These are phyloP conservation scores for Plagodis dolabraria DNA, from an alignment of 2,888 invertebrate species.

Conservation along the genomic window DNA sequence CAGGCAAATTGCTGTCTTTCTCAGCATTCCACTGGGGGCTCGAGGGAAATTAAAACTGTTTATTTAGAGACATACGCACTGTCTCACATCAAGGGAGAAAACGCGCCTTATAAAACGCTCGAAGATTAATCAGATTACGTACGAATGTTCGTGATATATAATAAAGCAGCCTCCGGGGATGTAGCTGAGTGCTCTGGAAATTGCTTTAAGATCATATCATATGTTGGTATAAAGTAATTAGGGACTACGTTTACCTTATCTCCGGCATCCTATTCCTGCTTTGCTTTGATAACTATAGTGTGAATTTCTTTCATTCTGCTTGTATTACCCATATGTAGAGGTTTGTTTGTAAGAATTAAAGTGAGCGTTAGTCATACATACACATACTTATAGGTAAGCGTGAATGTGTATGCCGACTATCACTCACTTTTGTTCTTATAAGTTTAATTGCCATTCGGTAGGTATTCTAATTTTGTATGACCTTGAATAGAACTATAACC, in stretches of 20 bases:
- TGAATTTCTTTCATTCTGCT: too few species aligned
- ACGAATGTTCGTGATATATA: constrained; percentile 35
- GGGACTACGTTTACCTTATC: constrained; percentile 19
- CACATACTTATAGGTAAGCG: too few species aligned
- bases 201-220: constrained; percentile 35
- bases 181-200: constrained; percentile 30
- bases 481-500: too few species aligned
- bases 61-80: constrained; percentile 52
- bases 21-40: constrained; percentile 50
- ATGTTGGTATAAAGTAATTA: constrained; percentile 26
- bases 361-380: too few species aligned
- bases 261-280: constrained; percentile 2
- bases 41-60: constrained; percentile 71
- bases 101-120: constrained; percentile 36
- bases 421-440: too few species aligned
- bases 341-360: too few species aligned
- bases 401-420: too few species aligned
- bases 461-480: too few species aligned
- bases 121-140: constrained; percentile 35
- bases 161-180: constrained; percentile 24
- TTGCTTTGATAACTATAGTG: too few species aligned
- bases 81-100: constrained; percentile 50
- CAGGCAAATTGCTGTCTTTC: constrained; percentile 58
- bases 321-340: not conserved
- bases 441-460: too few species aligned